Conservation (phyloP, 2,888 invertebrate species). For the Parnassius orleans region DNA sequence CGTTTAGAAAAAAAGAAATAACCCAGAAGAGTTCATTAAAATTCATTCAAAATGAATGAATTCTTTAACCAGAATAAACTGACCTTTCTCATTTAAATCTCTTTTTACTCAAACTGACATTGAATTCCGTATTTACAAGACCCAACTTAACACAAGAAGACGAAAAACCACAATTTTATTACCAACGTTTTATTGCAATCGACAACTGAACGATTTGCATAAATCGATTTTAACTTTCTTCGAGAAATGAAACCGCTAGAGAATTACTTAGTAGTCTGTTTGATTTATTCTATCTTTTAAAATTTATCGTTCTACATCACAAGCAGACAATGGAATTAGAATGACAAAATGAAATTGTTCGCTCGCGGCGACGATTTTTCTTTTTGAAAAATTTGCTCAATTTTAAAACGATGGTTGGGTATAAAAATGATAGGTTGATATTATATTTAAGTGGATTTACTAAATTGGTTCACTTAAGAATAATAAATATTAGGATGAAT, state of each 20-base stretch:
- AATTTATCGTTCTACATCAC: slow-evolving; percentile 28
- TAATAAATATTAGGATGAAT: background rate
- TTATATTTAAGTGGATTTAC: slow-evolving; percentile 25
- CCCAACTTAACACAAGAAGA: slow-evolving; percentile 22
- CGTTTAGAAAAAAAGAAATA: background rate
- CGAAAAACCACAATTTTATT: slow-evolving; percentile 28
- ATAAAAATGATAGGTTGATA: slow-evolving; percentile 26
- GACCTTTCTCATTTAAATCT: slow-evolving; percentile 22
- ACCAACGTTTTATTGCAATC: slow-evolving; percentile 28
- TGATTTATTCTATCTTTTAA: slow-evolving; percentile 29
- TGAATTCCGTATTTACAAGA: slow-evolving; percentile 23
- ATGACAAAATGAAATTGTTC: slow-evolving; percentile 29
- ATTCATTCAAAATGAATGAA: background rate
- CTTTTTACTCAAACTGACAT: slow-evolving; percentile 20
- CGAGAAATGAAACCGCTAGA: slow-evolving; percentile 27
- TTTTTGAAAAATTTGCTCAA: slow-evolving; percentile 25
- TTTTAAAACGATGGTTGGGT: slow-evolving; percentile 26
- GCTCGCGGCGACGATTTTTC: slow-evolving; percentile 24
- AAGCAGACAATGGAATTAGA: slow-evolving; percentile 28
- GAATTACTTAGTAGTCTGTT: slow-evolving; percentile 29
- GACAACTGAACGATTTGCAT: slow-evolving; percentile 28
- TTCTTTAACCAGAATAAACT: slow-evolving; percentile 11
- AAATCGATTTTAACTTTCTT: slow-evolving; percentile 29
- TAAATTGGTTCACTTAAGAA: slow-evolving; percentile 20
- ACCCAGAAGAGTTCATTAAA: too few relatives aligned